phyloP scores from a whole-genome alignment of 2,797 vertebrate genomes.

The Phataginus tetradactyla region DNA sequence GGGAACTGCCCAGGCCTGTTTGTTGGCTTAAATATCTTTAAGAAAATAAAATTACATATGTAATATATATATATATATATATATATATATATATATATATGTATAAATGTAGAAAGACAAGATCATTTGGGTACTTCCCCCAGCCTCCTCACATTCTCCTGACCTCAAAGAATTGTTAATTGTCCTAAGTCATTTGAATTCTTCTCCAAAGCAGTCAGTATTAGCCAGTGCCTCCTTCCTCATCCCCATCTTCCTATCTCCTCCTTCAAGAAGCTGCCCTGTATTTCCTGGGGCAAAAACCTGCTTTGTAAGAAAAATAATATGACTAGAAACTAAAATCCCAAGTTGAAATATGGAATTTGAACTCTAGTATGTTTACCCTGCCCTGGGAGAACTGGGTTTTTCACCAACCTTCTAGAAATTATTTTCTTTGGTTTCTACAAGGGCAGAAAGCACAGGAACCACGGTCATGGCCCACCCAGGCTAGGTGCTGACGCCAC shows the following conservation, averaged over 20 bases:
- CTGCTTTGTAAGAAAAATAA: constrained; percentile 17
- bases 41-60: background rate
- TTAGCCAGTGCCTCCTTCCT: background rate
- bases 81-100: background rate
- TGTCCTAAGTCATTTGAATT: background rate
- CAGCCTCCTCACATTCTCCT: background rate
- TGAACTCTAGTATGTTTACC: background rate
- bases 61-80: background rate
- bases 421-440: background rate
- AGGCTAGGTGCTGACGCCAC: background rate
- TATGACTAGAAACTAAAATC: constrained; percentile 39
- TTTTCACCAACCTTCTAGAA: background rate
- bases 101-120: background rate
- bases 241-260: background rate
- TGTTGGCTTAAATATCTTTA: background rate
- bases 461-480: accelerated
- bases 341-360: background rate
- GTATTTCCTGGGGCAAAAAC: background rate
- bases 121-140: background rate
- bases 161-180: background rate
- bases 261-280: background rate
- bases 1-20: background rate
- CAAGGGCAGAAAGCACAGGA: background rate
- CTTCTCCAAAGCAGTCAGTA: background rate
- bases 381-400: background rate